Percentiles rank a stretch among this genome's conserved stretches.
Evolutionary conservation across 2,113 vertebrate species (phyloP).

Genomic region (Mesitornis unicolor): DNA sequence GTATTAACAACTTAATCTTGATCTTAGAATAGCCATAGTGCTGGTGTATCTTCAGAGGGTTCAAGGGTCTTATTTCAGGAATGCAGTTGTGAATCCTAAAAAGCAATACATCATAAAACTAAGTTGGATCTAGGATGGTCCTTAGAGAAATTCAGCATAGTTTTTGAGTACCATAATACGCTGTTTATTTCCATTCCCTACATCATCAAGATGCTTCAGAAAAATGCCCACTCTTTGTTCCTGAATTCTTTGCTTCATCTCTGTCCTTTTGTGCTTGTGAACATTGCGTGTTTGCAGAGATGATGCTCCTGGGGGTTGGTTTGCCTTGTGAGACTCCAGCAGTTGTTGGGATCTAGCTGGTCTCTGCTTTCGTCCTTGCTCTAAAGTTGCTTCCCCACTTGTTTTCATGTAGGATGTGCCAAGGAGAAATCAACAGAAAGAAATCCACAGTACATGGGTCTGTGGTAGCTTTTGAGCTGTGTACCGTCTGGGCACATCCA

Average conservation of each 20-base stretch:
- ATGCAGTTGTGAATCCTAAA: not conserved
- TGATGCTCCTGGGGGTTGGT: not conserved
- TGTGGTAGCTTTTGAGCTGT: not conserved
- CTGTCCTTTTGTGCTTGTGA: not conserved
- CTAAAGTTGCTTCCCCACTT: not conserved
- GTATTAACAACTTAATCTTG: conserved; percentile 22
- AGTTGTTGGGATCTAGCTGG: not conserved
- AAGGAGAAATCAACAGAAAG: not conserved
- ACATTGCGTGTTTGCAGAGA: not conserved
- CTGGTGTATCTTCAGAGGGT: not conserved
- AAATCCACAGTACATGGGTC: accelerated
- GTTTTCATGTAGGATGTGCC: not conserved
- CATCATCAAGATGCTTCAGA: not conserved
- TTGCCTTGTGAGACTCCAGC: not conserved
- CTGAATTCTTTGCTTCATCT: not conserved
- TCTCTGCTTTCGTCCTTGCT: not conserved
- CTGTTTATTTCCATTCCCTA: not conserved
- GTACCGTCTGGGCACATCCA: accelerated
- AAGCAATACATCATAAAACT: not conserved
- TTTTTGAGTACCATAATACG: not conserved
- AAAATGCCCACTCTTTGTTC: not conserved
- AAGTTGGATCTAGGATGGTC: not conserved
- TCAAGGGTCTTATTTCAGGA: not conserved
- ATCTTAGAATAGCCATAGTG: not conserved
- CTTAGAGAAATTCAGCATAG: not conserved